These are phyloP conservation scores for Remorina albescens DNA, from an alignment of 2,797 vertebrate species.

Conservation along the genomic window DNA sequence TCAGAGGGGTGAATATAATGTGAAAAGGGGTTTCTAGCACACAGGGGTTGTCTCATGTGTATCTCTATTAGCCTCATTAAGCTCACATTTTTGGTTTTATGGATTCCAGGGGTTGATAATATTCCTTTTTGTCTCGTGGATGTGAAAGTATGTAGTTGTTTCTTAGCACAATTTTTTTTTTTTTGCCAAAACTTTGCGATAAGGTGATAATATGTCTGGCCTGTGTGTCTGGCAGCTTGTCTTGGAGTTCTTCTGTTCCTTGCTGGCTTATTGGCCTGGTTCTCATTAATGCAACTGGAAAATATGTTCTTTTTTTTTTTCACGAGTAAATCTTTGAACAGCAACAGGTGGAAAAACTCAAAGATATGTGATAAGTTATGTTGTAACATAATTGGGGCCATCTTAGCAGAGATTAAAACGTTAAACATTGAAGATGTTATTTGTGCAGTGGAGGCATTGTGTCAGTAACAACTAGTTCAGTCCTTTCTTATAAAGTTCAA, in stretches of 20 bases:
- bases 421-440: conserved; percentile 16
- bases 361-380: background rate
- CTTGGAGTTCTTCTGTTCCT: background rate
- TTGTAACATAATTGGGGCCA: background rate
- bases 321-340: background rate
- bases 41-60: background rate
- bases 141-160: conserved; percentile 19
- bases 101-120: conserved; percentile 11
- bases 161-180: background rate
- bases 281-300: background rate
- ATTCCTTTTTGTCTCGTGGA: background rate
- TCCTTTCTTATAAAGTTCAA: conserved; percentile 17
- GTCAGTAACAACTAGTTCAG: conserved; percentile 42
- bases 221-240: conserved; percentile 12
- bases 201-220: conserved; percentile 5
- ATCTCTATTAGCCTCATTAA: conserved; percentile 11
- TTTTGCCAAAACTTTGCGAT: conserved; percentile 9
- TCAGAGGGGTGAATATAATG: conserved; percentile 1
- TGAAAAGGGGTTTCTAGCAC: background rate
- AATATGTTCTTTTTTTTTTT: conserved; percentile 3
- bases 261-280: background rate
- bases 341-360: background rate
- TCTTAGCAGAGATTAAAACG: conserved; percentile 3
- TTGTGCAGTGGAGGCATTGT: conserved; percentile 12
- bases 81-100: conserved; percentile 27